Percentiles rank a stretch among this genome's conserved stretches.
These are phyloP conservation scores for Sinocyclocheilus anophthalmus DNA, from an alignment of 2,113 vertebrate species.

Conservation along the genomic window DNA sequence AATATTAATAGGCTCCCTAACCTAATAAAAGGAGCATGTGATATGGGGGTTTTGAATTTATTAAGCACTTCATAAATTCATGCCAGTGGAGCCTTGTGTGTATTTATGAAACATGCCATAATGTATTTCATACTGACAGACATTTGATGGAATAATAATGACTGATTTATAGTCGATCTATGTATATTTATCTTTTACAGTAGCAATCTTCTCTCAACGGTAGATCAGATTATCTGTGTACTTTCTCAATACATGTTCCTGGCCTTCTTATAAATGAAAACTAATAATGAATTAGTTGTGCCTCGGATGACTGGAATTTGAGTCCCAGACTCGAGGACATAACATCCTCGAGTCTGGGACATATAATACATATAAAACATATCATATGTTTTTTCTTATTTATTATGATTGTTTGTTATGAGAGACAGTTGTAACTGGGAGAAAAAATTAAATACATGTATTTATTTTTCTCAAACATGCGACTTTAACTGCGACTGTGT, in stretches of 20 bases:
- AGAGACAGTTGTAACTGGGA: too few species aligned
- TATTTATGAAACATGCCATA: constrained; percentile 27
- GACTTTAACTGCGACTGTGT: too few species aligned
- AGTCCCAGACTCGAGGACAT: too few species aligned
- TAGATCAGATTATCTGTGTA: not conserved
- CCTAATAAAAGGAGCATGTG: constrained; percentile 17
- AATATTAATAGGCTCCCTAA: constrained; percentile 18
- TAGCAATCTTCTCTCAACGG: not conserved
- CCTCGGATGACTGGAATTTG: too few species aligned
- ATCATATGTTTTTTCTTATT: too few species aligned
- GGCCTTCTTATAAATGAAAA: not conserved
- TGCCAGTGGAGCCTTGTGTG: not conserved
- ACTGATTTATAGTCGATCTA: constrained; percentile 5
- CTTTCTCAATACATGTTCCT: not conserved
- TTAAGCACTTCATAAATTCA: constrained; percentile 2
- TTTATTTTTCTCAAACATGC: too few species aligned
- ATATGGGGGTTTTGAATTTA: constrained; percentile 4
- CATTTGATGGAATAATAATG: not conserved
- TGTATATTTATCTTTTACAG: not conserved
- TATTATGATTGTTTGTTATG: too few species aligned
- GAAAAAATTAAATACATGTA: too few species aligned
- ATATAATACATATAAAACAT: too few species aligned
- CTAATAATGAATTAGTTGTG: too few species aligned
- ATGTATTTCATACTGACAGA: constrained; percentile 7
- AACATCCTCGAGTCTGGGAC: too few species aligned